These are phyloP conservation scores for Erpetoichthys calabaricus DNA, from an alignment of 2,797 vertebrate species.

Conservation along the genomic window DNA sequence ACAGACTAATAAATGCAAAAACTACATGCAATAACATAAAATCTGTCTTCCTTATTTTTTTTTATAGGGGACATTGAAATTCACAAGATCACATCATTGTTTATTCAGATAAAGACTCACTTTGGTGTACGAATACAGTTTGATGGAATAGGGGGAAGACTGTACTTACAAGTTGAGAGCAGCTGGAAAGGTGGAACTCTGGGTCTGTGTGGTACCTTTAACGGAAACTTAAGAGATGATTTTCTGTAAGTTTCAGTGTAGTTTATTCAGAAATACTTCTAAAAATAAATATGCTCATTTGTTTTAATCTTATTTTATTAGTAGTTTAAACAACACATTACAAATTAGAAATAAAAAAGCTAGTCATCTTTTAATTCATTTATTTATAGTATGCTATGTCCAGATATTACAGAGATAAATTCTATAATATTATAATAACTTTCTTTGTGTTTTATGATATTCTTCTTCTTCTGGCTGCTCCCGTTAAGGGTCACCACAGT, in stretches of 20 bases:
- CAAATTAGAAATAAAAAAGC: neutral
- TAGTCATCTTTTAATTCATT: neutral
- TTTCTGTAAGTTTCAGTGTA: slow-evolving; percentile 68
- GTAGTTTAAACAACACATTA: neutral
- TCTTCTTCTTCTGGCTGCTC: too few relatives aligned
- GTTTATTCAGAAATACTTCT: too few relatives aligned
- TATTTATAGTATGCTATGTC: too few relatives aligned
- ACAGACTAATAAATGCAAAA: too few relatives aligned
- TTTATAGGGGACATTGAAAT: slow-evolving; percentile 63
- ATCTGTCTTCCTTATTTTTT: neutral
- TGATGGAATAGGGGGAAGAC: slow-evolving; percentile 68
- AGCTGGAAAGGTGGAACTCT: slow-evolving; percentile 74
- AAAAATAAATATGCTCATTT: too few relatives aligned
- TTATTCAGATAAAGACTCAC: slow-evolving; percentile 69
- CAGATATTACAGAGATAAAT: too few relatives aligned
- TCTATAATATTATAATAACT: too few relatives aligned
- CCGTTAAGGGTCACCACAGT: too few relatives aligned
- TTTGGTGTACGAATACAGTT: slow-evolving; percentile 80
- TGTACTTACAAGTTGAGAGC: slow-evolving; percentile 76
- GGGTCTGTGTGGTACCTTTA: slow-evolving; percentile 91
- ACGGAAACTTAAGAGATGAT: slow-evolving; percentile 91
- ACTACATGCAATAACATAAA: too few relatives aligned
- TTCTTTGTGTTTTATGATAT: too few relatives aligned
- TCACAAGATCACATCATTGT: slow-evolving; percentile 75
- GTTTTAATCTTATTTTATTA: too few relatives aligned